These are phyloP conservation scores for Prunella fulvescens DNA, from an alignment of 2,113 vertebrate genomes.

Conservation along the genomic window DNA sequence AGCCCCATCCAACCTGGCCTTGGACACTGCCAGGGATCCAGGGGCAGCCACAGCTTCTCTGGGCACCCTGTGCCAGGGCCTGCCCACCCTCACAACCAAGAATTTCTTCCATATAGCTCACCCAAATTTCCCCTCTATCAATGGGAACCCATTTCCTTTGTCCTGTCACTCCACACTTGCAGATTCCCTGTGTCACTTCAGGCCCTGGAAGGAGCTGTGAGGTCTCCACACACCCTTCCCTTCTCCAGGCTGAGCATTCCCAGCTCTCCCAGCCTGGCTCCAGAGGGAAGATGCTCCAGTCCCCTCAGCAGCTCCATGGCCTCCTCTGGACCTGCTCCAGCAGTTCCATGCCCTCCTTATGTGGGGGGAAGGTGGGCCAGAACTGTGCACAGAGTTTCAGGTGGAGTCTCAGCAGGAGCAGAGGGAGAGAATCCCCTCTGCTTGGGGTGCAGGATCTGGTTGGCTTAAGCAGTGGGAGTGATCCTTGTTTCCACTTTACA, in stretches of 20 bases:
- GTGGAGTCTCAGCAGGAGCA: neutral
- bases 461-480: neutral
- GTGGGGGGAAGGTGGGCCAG: neutral
- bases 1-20: accelerated
- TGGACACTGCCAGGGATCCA: neutral
- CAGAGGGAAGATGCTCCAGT: accelerated
- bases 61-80: neutral
- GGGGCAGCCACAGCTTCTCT: neutral
- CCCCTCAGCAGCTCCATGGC: neutral
- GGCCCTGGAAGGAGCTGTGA: neutral
- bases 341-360: accelerated
- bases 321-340: neutral
- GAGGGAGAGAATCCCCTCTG: neutral
- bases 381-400: neutral
- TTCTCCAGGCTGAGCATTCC: neutral
- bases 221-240: neutral
- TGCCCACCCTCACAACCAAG: accelerated
- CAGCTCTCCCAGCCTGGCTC: neutral
- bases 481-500: neutral
- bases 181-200: neutral
- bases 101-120: neutral
- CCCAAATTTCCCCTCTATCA: neutral
- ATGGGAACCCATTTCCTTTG: accelerated
- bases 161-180: accelerated
- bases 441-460: neutral